Evolutionary conservation across 2,888 invertebrate genomes (phyloP), one percentile per base, ranked within the genome.

Genomic region (Encarsia formosa): DNA sequence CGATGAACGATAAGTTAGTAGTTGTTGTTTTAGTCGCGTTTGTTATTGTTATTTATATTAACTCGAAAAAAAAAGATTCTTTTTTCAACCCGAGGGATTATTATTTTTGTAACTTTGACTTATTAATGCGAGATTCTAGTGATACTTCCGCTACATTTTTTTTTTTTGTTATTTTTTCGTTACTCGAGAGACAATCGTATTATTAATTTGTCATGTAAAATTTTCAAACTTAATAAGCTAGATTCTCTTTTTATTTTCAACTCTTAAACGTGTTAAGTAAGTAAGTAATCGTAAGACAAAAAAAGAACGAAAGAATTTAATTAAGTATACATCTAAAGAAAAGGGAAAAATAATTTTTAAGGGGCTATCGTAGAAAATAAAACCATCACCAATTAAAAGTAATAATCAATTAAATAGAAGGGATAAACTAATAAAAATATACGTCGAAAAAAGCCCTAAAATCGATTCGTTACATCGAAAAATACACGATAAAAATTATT

Each of bases 111-210:
- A 32, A 32, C 15, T 5, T 32, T 11, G 11, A 8, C 9, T 20
- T 29, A 20, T 52, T 61, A 63, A 58, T 61, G 63, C 61, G 58
- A 65, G 66, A 70, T 71, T 71, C 68, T 69, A 70, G 67, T 66
- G 63, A 60, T 65, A 52, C 65, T 64, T 65, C n/a, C n/a, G 65
- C 51, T 52, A 40, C 40, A 37, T 41, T 43, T 34, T 39, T 16
- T 23, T 61, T 63, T 62, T 47, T 50, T 52, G 26, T 56, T 55
- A 38, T 41, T 57, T n/a, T 54, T 49, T 58, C 38, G 43, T 53
- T 54, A 47, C 49, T 54, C 32, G 43, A 56, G 40, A 48, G 50
- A 47, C 47, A 34, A 16, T 52, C 23, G 22, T 19, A 38, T 32
- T 31, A 31, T 49, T 51, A 55, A 52, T 52, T 39, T 50, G 9